Conservation (phyloP, 1,140 invertebrate genomes). For the Coptotermes formosanus region DNA sequence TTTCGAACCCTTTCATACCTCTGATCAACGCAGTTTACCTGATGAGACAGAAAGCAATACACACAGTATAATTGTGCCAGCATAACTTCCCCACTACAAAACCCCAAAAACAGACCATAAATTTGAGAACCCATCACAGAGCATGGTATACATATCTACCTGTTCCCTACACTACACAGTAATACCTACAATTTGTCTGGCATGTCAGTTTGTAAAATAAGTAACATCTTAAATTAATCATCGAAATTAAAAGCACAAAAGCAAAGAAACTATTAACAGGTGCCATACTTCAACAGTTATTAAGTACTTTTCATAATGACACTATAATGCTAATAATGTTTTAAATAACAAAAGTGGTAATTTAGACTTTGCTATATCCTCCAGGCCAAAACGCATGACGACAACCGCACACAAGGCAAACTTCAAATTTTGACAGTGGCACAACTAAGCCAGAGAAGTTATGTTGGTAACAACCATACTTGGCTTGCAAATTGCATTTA, state of each 20-base stretch:
- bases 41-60: not conserved
- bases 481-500: constrained; percentile 26
- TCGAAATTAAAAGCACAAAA: not conserved
- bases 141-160: not conserved
- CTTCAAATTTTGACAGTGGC: constrained; percentile 8
- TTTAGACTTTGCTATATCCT: constrained; percentile 9
- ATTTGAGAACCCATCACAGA: not conserved
- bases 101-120: not conserved
- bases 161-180: not conserved
- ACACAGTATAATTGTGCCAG: not conserved
- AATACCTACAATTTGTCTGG: not conserved
- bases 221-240: not conserved
- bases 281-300: not conserved
- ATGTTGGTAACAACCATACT: constrained; percentile 15
- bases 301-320: not conserved
- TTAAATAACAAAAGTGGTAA: not conserved
- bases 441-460: not conserved
- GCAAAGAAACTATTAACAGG: not conserved
- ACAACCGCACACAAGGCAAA: constrained; percentile 17
- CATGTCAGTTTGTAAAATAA: not conserved
- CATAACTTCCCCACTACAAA: constrained; percentile 8
- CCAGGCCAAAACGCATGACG: not conserved
- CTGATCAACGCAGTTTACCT: not conserved
- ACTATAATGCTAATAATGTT: not conserved
- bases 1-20: constrained; percentile 7